These are phyloP conservation scores for Coenonympha arcania DNA, from an alignment of 2,888 invertebrate species.

Conservation along the genomic window DNA sequence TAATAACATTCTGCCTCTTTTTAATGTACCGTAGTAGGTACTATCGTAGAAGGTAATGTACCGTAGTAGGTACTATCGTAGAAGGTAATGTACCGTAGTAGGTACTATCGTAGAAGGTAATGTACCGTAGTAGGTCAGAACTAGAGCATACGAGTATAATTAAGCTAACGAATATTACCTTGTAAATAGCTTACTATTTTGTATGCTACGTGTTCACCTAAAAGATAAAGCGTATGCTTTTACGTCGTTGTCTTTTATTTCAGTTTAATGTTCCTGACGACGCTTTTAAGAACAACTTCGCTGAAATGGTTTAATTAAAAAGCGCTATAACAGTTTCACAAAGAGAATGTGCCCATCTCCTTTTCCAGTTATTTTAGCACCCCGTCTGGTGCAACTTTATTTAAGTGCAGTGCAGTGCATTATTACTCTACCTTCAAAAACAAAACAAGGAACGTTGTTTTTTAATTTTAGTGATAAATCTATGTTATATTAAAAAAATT, in stretches of 20 bases:
- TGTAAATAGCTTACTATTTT: not conserved
- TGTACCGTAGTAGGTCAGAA: too few relatives aligned
- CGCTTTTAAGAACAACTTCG: conserved; percentile 4
- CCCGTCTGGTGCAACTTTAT: not conserved
- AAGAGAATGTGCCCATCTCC: not conserved
- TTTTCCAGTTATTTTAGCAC: conserved; percentile 5
- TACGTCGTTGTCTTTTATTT: not conserved
- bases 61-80: too few relatives aligned
- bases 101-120: too few relatives aligned
- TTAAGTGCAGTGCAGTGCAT: not conserved
- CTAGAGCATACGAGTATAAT: too few relatives aligned
- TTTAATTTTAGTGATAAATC: too few relatives aligned
- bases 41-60: too few relatives aligned
- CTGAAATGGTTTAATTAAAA: conserved; percentile 13
- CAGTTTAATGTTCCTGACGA: not conserved
- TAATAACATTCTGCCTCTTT: too few relatives aligned
- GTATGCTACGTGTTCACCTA: not conserved
- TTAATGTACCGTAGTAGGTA: too few relatives aligned
- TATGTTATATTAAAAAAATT: too few relatives aligned
- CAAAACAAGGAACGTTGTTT: too few relatives aligned
- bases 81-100: too few relatives aligned
- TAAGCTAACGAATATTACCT: not conserved
- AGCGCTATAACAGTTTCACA: conserved; percentile 4
- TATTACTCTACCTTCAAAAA: too few relatives aligned
- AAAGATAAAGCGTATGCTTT: not conserved